Evolutionary conservation across 2,797 vertebrate species (phyloP).

Genomic region (Lutjanus campechanus): DNA sequence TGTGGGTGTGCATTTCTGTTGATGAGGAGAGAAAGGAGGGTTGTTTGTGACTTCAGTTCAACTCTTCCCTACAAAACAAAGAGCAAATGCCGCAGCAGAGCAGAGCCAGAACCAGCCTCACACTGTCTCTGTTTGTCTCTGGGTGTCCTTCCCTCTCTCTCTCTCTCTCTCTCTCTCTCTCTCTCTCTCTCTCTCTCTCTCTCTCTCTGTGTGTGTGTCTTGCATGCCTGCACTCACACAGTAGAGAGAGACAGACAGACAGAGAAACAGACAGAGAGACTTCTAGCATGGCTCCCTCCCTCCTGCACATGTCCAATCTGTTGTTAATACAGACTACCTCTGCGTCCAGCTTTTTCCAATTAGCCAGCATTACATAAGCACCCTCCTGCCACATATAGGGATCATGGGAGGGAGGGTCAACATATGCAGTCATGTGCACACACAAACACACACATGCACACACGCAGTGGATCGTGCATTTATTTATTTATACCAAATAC

Average conservation of each 20-base stretch:
- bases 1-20: conserved; percentile 42
- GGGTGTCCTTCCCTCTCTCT: background rate
- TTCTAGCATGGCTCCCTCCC: conserved; percentile 27
- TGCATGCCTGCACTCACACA: conserved; percentile 56
- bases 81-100: conserved; percentile 62
- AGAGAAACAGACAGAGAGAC: conserved; percentile 27
- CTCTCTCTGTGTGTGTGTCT: conserved; percentile 11
- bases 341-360: conserved; percentile 60
- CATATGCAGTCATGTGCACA: conserved; percentile 10
- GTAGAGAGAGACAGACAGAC: conserved; percentile 21
- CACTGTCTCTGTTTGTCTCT: conserved; percentile 73
- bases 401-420: conserved; percentile 30
- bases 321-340: conserved; percentile 52
- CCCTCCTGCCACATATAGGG: conserved; percentile 35
- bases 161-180: conserved; percentile 5
- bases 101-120: conserved; percentile 71
- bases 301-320: conserved; percentile 53
- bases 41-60: conserved; percentile 77
- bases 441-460: background rate
- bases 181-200: conserved; percentile 15
- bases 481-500: conserved; percentile 75
- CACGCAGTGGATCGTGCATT: conserved; percentile 45
- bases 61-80: conserved; percentile 75
- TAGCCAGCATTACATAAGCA: conserved; percentile 62
- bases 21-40: conserved; percentile 50